These are phyloP conservation scores for Kryptolebias ocellatus DNA, from an alignment of 2,797 vertebrate species.

Conservation along the genomic window DNA sequence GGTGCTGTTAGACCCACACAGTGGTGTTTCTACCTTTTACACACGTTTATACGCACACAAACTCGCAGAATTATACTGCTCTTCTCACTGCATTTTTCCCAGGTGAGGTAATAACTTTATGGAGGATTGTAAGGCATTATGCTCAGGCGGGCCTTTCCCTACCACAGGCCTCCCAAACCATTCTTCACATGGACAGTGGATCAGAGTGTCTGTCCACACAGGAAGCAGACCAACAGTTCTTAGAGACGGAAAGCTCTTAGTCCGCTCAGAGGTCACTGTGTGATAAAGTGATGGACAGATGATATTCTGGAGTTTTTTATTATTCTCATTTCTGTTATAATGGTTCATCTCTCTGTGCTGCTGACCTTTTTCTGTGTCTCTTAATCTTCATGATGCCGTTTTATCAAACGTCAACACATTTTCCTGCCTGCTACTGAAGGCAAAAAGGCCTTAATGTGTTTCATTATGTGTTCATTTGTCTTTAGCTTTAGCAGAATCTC, in stretches of 20 bases:
- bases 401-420: no score
- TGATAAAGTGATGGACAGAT: background rate
- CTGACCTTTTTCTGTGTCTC: no score
- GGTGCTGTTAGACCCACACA: conserved; percentile 54
- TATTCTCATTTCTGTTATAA: background rate
- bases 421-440: no score
- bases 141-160: conserved; percentile 61
- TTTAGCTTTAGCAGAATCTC: no score
- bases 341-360: no score
- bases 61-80: conserved; percentile 49
- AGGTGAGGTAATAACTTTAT: conserved; percentile 76
- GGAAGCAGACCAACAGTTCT: conserved; percentile 11
- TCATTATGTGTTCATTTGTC: no score
- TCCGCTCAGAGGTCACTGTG: background rate
- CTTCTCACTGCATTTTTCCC: conserved; percentile 69
- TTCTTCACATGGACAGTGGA: conserved; percentile 59
- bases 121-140: conserved; percentile 63
- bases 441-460: background rate
- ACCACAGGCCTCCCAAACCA: conserved; percentile 61
- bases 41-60: conserved; percentile 48
- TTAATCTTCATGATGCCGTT: no score
- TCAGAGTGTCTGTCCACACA: conserved; percentile 49
- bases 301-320: background rate
- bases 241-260: background rate
- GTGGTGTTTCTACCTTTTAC: conserved; percentile 46